Evolutionary conservation across 2,888 invertebrate genomes (phyloP), one percentile per base, ranked within the genome.

Genomic region (Nomada hirtipes): DNA sequence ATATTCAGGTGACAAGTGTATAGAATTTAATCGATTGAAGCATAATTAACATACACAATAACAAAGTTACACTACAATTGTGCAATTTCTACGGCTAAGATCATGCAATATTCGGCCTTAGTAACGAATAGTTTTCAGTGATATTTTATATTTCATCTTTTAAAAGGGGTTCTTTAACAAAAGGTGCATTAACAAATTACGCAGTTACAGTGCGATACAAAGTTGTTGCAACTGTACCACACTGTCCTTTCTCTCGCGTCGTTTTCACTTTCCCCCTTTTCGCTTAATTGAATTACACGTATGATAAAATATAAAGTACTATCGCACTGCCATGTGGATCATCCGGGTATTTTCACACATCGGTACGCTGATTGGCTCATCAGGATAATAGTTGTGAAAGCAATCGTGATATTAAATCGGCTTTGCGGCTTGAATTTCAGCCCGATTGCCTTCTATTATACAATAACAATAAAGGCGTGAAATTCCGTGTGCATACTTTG

Each of bases 391-490:
- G 47, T 63, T 76, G 55, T 18, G 20, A 63, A 75, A 82, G 57
- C 57, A 47, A 52, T 55, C 61, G 67, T 26, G 70, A 67, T 76
- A 71, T 71, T 82, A 81, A 81, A 81, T 82, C 71, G 67, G 67
- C 67, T 76, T 79, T 65, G 64, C 26, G 53, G 42, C 13, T 63
- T 29, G 10, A 57, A 52, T 82, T 68, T 57, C 67, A 26, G 18
- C 42, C 10, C 59, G 29, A 53, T 52, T 67, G 15, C 36, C 50
- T 10, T 18, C n/a, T 10, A 59, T 63, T 69, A 20, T 68, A 36
- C 63, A 75, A 75, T 81, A 67, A 64, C 63, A 52, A 67, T 65
- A 72, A 65, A 42, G 29, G 20, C 52, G 15, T 50, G 59, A 55
- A 61, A 81, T 61, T 42, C 26, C 36, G 18, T 36, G 47, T 47